Evolutionary conservation across 2,113 vertebrate species (phyloP).

Genomic region (Macquaria ambigua): DNA sequence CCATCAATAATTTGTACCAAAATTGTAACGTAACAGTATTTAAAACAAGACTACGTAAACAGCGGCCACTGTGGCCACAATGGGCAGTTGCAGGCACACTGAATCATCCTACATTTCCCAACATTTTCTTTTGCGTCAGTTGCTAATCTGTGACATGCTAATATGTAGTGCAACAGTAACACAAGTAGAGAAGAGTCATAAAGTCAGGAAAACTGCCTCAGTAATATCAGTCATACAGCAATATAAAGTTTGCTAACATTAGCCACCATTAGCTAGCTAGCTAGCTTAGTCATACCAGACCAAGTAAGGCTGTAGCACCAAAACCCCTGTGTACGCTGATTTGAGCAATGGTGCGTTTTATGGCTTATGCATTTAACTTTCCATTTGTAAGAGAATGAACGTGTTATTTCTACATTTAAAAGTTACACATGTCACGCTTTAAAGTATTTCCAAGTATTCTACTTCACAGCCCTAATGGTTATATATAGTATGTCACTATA

Average conservation of each 20-base stretch:
- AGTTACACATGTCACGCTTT: neutral
- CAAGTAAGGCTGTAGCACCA: too few species aligned
- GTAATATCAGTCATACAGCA: neutral
- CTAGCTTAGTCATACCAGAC: too few species aligned
- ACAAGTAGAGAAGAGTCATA: neutral
- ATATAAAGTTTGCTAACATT: too few species aligned
- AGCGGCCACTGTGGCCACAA: too few species aligned
- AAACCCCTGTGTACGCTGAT: too few species aligned
- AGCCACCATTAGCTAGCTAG: neutral
- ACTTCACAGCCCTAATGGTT: neutral
- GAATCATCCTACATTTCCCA: neutral
- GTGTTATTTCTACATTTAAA: neutral
- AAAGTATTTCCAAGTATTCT: neutral
- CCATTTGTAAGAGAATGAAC: neutral
- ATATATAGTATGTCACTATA: fast-evolving
- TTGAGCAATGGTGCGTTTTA: too few species aligned
- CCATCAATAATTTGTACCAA: neutral
- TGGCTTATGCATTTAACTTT: neutral
- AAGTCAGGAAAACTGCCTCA: neutral
- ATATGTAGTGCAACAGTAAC: neutral
- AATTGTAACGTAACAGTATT: neutral
- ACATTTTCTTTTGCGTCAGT: neutral
- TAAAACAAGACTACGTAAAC: neutral
- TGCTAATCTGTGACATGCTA: neutral
- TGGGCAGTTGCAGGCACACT: neutral